Conservation (phyloP, 2,888 invertebrate genomes). For the Pyralis farinalis region DNA sequence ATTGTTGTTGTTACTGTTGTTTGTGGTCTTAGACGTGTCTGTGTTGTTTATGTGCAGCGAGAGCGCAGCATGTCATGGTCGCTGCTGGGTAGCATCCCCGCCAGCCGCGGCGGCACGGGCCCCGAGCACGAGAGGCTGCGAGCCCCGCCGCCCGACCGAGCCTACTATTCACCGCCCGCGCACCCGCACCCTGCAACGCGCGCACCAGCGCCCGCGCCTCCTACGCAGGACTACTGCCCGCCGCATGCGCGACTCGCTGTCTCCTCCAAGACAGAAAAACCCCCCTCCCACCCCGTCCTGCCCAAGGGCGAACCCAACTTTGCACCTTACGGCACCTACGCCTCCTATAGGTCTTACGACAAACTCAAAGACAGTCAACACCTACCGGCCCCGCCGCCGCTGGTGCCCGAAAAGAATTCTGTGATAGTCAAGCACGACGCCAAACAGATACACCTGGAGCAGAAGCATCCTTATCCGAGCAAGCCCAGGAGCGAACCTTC, state of each 20-base stretch:
- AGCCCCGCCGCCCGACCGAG: slow-evolving; percentile 43
- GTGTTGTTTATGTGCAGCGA: slow-evolving; percentile 50
- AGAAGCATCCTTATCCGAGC: slow-evolving; percentile 79
- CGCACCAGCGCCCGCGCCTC: slow-evolving; percentile 37
- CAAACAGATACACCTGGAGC: slow-evolving; percentile 83
- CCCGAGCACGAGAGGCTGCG: slow-evolving; percentile 47
- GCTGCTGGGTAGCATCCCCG: slow-evolving; percentile 75
- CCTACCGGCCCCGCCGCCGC: slow-evolving; percentile 84
- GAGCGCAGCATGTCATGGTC: slow-evolving; percentile 80
- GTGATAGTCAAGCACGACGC: slow-evolving; percentile 91
- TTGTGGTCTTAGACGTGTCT: no score
- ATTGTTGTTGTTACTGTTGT: no score
- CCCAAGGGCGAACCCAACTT: slow-evolving; percentile 86
- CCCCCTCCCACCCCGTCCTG: slow-evolving; percentile 48
- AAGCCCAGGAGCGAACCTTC: slow-evolving; percentile 79
- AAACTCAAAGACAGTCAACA: slow-evolving; percentile 81
- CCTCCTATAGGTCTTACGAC: slow-evolving; percentile 82
- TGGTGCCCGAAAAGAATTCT: slow-evolving; percentile 87
- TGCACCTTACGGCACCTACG: slow-evolving; percentile 83
- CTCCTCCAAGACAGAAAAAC: slow-evolving; percentile 58
- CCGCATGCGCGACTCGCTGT: slow-evolving; percentile 50
- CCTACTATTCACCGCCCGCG: slow-evolving; percentile 39
- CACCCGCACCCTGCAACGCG: slow-evolving; percentile 30
- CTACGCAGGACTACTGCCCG: slow-evolving; percentile 45
- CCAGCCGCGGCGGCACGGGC: slow-evolving; percentile 48